Percentiles rank a stretch among this genome's conserved stretches.
These are phyloP conservation scores for Drosophila subpulchrella DNA, from an alignment of 1,140 invertebrate genomes.

Conservation along the genomic window DNA sequence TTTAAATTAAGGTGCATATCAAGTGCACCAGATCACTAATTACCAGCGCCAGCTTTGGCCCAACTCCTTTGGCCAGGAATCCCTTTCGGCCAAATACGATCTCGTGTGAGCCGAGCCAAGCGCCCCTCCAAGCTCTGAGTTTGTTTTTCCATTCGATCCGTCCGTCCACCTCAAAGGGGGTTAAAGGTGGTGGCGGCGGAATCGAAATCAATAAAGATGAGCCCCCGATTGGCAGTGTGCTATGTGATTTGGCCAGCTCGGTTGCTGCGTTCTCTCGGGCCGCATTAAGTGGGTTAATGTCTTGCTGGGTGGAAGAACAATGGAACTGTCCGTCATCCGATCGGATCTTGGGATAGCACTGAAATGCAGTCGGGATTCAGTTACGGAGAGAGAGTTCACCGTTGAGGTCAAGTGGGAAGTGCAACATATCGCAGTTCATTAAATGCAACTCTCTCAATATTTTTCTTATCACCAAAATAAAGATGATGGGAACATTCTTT, in stretches of 20 bases:
- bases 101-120: slow-evolving; percentile 54
- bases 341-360: slow-evolving; percentile 30
- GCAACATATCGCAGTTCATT: slow-evolving; percentile 21
- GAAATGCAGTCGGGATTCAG: slow-evolving; percentile 4
- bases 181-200: slow-evolving; percentile 58
- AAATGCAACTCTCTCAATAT: neutral
- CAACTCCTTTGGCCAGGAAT: slow-evolving; percentile 9
- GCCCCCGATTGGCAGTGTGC: slow-evolving; percentile 60
- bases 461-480: neutral
- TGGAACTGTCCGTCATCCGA: slow-evolving; percentile 51
- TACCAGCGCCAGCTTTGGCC: slow-evolving; percentile 77
- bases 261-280: slow-evolving; percentile 14
- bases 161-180: slow-evolving; percentile 5
- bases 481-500: neutral
- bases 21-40: slow-evolving; percentile 83
- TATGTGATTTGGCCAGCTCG: slow-evolving; percentile 38
- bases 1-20: slow-evolving; percentile 83
- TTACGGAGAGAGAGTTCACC: slow-evolving; percentile 15
- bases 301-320: slow-evolving; percentile 52
- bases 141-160: slow-evolving; percentile 26
- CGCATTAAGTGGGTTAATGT: slow-evolving; percentile 76
- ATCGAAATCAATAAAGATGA: slow-evolving; percentile 80
- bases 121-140: slow-evolving; percentile 27
- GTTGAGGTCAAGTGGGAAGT: slow-evolving; percentile 34
- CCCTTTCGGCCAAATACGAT: slow-evolving; percentile 22